Conservation (phyloP, 2,113 vertebrate species). For the Neomonachus schauinslandi region DNA sequence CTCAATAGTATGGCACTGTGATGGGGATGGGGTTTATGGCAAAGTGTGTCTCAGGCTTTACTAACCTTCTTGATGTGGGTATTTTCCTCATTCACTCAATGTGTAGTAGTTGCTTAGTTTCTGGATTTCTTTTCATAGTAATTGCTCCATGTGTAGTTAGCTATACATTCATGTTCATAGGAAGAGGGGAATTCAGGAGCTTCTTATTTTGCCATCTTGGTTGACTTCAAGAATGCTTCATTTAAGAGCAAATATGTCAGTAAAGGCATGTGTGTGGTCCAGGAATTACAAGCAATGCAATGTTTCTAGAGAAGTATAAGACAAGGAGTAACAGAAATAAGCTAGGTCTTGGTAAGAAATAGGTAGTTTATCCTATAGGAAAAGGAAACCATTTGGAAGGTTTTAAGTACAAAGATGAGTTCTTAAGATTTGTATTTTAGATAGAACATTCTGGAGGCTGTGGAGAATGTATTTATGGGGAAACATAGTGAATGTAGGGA, state of each 20-base stretch:
- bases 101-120: background rate
- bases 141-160: background rate
- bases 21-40: background rate
- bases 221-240: background rate
- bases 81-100: background rate
- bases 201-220: background rate
- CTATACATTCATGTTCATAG: background rate
- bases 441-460: background rate
- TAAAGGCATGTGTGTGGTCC: background rate
- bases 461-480: background rate
- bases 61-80: too few species aligned
- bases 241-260: background rate
- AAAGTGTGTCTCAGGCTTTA: background rate
- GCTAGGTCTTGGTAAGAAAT: background rate
- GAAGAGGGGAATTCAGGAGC: background rate
- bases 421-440: background rate
- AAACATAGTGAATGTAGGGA: background rate
- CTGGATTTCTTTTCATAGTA: background rate
- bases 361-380: background rate
- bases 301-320: background rate
- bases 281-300: background rate
- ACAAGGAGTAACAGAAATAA: background rate
- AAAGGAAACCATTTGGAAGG: background rate
- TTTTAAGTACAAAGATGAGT: background rate
- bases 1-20: background rate